Evolutionary conservation across 37 sponge, comb jelly and placozoan species (phyloP).

Genomic region (Amphimedon queenslandica): DNA sequence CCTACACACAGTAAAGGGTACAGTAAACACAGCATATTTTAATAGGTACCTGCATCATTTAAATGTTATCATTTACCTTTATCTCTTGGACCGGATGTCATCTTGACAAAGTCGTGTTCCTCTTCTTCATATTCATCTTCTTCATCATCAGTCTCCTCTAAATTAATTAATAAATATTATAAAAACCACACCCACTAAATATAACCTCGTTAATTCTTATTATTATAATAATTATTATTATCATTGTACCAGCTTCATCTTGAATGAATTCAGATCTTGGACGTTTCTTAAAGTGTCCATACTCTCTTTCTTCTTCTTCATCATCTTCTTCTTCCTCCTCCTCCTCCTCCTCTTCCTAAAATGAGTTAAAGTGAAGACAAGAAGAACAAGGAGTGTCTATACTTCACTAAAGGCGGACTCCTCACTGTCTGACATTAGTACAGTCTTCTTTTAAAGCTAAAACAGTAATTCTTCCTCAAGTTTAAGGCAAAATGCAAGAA

Average conservation of each 20-base stretch:
- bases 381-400: too few species aligned
- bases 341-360: constrained; percentile 53
- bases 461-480: too few species aligned
- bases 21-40: too few species aligned
- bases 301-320: constrained; percentile 1
- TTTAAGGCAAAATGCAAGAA: too few species aligned
- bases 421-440: constrained; percentile 27
- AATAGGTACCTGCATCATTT: too few species aligned
- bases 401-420: constrained; percentile 35
- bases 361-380: too few species aligned
- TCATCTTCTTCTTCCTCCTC: constrained; percentile 43
- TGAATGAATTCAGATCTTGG: constrained; percentile 62
- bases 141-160: constrained; percentile 58
- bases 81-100: not conserved
- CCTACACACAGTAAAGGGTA: too few species aligned
- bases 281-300: too few species aligned
- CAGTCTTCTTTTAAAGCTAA: not conserved
- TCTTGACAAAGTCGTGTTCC: constrained; percentile 10
- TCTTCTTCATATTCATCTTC: constrained; percentile 76
- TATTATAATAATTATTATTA: too few species aligned
- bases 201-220: not conserved
- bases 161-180: not conserved
- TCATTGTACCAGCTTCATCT: constrained; percentile 43
- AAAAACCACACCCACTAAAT: too few species aligned
- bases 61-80: constrained; percentile 26